These are phyloP conservation scores for Dendroctonus valens DNA, from an alignment of 1,140 invertebrate genomes.

Conservation along the genomic window DNA sequence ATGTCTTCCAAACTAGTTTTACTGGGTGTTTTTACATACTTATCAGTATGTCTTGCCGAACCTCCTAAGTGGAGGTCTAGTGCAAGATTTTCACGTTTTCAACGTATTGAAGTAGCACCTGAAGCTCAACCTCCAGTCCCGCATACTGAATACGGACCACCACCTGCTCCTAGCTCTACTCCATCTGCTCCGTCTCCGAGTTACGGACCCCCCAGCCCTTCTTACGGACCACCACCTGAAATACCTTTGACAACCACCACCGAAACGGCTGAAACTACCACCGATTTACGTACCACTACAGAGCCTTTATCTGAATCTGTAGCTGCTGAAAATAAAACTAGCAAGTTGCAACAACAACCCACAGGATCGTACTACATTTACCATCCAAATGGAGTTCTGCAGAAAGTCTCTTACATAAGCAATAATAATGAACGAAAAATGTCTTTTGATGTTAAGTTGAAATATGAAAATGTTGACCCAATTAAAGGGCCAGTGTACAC, in stretches of 20 bases:
- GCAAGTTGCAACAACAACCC: slow-evolving; percentile 33
- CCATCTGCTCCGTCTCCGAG: slow-evolving; percentile 5
- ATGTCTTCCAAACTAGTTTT: neutral
- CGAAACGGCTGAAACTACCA: neutral
- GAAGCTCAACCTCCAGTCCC: neutral
- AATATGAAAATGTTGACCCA: slow-evolving; percentile 57
- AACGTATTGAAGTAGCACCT: slow-evolving; percentile 4
- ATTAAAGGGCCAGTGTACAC: slow-evolving; percentile 57
- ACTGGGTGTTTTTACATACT: neutral
- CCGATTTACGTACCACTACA: slow-evolving; percentile 23
- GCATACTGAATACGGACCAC: slow-evolving; percentile 20
- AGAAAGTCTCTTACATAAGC: slow-evolving; percentile 55
- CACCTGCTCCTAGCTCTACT: slow-evolving; percentile 20
- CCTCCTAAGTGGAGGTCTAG: slow-evolving; percentile 6
- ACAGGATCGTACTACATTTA: slow-evolving; percentile 56
- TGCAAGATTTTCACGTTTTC: slow-evolving; percentile 1
- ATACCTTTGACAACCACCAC: slow-evolving; percentile 3
- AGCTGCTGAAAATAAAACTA: slow-evolving; percentile 7
- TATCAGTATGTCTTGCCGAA: neutral
- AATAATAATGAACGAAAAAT: slow-evolving; percentile 54
- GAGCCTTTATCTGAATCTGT: slow-evolving; percentile 15
- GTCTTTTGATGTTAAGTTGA: slow-evolving; percentile 56
- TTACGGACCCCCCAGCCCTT: slow-evolving; percentile 11
- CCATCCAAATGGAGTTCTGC: slow-evolving; percentile 55
- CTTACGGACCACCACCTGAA: slow-evolving; percentile 18